phyloP scores from a whole-genome alignment of 1,140 invertebrate species.

The Orchesella cincta region DNA sequence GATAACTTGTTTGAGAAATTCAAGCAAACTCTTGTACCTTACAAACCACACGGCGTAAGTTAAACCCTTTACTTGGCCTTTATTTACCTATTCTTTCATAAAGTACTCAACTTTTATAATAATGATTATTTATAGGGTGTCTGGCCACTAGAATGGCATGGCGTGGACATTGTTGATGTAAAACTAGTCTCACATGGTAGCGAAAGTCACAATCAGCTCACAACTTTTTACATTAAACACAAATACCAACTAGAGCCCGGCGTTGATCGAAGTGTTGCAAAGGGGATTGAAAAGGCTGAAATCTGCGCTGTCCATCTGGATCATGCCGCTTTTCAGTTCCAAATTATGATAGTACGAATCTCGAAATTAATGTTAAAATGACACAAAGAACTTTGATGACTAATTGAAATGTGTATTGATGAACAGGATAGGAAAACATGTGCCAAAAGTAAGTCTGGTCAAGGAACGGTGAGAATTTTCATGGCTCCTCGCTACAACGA shows the following conservation, averaged over 20 bases:
- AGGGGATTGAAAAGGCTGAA: conserved; percentile 10
- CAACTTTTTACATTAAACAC: conserved; percentile 16
- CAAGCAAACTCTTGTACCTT: conserved; percentile 18
- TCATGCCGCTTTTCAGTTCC: neutral
- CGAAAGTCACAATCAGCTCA: neutral
- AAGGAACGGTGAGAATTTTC: conserved; percentile 74
- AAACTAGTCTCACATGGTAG: neutral
- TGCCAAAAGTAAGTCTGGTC: conserved; percentile 21
- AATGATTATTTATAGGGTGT: conserved; percentile 21
- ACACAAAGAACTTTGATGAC: neutral
- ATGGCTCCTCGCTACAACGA: conserved; percentile 71
- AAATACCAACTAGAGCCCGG: conserved; percentile 4
- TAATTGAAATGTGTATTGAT: neutral
- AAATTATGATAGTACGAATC: neutral
- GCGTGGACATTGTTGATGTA: neutral
- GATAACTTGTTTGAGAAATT: conserved; percentile 26
- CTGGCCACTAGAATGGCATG: conserved; percentile 19
- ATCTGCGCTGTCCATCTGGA: conserved; percentile 16
- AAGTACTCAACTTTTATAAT: neutral
- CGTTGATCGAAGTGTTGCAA: neutral
- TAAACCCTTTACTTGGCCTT: neutral
- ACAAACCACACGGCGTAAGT: conserved; percentile 12
- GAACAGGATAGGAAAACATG: conserved; percentile 7
- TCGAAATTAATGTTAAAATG: neutral
- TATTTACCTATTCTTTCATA: neutral